Evolutionary conservation across 2,888 invertebrate genomes (phyloP).

Genomic region (Trachelus tabidus): DNA sequence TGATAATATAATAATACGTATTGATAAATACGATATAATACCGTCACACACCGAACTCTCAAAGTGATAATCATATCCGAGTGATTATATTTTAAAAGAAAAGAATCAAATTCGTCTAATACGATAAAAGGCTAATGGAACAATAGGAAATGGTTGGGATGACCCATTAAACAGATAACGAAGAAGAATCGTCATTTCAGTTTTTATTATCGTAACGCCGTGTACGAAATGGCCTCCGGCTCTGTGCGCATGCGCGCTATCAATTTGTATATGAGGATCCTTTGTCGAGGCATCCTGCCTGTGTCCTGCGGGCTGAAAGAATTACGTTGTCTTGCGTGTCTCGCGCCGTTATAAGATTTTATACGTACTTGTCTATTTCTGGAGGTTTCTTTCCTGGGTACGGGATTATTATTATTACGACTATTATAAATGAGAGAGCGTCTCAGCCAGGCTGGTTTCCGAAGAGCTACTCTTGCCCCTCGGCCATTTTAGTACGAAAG

Average conservation of each 20-base stretch:
- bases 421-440: background rate
- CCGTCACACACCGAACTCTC: slow-evolving; percentile 26
- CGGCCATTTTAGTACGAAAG: background rate
- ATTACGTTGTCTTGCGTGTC: background rate
- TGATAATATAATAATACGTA: background rate
- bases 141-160: slow-evolving; percentile 5
- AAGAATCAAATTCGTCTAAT: slow-evolving; percentile 24
- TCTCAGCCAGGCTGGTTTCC: background rate
- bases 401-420: background rate
- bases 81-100: slow-evolving; percentile 30
- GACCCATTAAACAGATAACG: slow-evolving; percentile 1
- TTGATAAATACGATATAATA: slow-evolving; percentile 10
- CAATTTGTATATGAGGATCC: background rate
- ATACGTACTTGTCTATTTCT: background rate
- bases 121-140: slow-evolving; percentile 15
- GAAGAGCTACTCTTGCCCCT: background rate
- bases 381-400: background rate
- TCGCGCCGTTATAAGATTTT: background rate
- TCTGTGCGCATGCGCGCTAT: background rate
- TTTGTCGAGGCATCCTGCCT: background rate
- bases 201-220: background rate
- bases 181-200: background rate
- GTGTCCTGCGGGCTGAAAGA: background rate
- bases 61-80: slow-evolving; percentile 35
- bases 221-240: background rate